Percentiles rank a stretch among this genome's conserved stretches.
Evolutionary conservation across 2,888 invertebrate species (phyloP).

Genomic region (Agrochola circellaris): DNA sequence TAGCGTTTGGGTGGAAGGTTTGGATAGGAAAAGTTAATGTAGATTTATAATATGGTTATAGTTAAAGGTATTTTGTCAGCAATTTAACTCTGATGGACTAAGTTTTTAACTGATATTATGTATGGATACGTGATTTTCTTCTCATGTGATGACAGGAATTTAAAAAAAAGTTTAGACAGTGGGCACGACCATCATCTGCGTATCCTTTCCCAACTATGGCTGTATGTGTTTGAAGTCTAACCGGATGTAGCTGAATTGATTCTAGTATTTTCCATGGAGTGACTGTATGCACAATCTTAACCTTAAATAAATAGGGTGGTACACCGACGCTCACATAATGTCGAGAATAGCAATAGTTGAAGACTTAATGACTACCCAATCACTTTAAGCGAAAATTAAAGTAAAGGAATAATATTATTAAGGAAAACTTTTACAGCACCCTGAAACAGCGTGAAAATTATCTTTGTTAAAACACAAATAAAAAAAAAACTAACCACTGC

Average conservation of each 20-base stretch:
- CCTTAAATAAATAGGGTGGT: not conserved
- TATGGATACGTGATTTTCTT: not conserved
- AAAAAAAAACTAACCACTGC: conserved; percentile 23
- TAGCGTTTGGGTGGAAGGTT: conserved; percentile 18
- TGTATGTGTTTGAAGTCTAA: not conserved
- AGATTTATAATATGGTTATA: not conserved
- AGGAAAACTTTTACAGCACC: not conserved
- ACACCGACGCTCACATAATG: not conserved
- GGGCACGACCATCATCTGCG: not conserved
- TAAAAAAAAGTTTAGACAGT: no score
- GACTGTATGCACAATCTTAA: no score
- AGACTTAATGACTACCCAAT: not conserved
- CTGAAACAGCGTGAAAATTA: conserved; percentile 20
- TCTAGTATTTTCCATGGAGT: not conserved
- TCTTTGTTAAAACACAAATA: conserved; percentile 26
- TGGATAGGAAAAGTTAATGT: conserved; percentile 19
- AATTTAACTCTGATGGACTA: not conserved
- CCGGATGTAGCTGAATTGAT: not conserved
- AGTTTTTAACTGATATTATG: not conserved
- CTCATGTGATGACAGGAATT: not conserved
- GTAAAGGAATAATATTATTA: not conserved
- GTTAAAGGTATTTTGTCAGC: not conserved
- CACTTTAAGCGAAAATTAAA: not conserved
- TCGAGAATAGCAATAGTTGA: not conserved
- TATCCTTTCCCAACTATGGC: not conserved